Evolutionary conservation across 2,113 vertebrate species (phyloP), one percentile per base, ranked within the genome.

Genomic region (Scytalopus superciliaris): DNA sequence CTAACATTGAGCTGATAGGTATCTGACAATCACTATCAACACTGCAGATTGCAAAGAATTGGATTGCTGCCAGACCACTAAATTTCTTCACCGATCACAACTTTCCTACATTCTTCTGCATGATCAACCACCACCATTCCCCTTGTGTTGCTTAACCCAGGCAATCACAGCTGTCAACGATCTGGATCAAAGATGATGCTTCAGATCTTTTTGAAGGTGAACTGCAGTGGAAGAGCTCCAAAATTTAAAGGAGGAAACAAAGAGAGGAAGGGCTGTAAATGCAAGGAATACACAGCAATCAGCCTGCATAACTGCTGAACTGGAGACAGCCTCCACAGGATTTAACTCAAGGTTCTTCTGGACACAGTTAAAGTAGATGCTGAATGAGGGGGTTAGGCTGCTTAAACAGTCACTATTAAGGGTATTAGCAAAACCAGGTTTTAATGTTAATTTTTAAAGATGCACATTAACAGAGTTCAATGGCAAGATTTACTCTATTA

Each of bases 101-200:
- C 12, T 30, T 69, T 22, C 60, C 69, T 44, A 2, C 7, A 0
- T 22, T 39, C 35, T 44, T 6, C 16, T 39, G 30, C 40, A 4
- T 2, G 8, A 57, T 14, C 45, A 47, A 39, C 44, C n/a, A 5
- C 49, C 9, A 2, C 21, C 1, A 0, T 42, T 53, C 18, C 39
- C 67, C 73, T 59, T 7, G 2, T 28, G 1, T 4, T 27, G 24
- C 45, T 62, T 6, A 57, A 23, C 45, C 44, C n/a, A 8, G 33
- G 45, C 31, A 53, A 30, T 11, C 23, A 7, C 4, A 86, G 18
- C 2, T 50, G 28, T 22, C 45, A 45, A 6, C 2, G 30, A 52
- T 3, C 69, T 49, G 60, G 14, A 75, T 49, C 59, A 27, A 62
- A 75, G 60, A 22, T 9, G 15, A 7, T 37, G 11, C 7, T 73